Evolutionary conservation across 1,140 invertebrate species (phyloP).

Genomic region (Sipha flava): DNA sequence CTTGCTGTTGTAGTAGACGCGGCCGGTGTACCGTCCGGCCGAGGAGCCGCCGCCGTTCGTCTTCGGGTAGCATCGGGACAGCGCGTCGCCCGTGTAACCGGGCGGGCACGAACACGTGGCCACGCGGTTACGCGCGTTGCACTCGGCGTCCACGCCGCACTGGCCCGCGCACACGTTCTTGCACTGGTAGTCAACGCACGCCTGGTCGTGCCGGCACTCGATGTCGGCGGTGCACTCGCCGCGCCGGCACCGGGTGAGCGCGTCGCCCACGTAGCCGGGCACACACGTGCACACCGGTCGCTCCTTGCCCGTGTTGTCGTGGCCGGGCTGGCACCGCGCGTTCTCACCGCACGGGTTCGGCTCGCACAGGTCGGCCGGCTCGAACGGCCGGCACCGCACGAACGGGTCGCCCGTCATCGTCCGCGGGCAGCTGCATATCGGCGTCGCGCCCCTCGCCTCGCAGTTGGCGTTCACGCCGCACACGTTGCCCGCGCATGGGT

Average conservation of each 20-base stretch:
- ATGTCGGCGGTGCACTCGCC: conserved; percentile 66
- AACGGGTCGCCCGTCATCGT: conserved; percentile 83
- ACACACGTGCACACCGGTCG: conserved; percentile 73
- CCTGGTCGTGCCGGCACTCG: conserved; percentile 57
- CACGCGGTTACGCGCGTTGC: conserved; percentile 61
- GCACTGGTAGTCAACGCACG: conserved; percentile 48
- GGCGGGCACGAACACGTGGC: conserved; percentile 75
- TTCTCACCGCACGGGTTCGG: conserved; percentile 77
- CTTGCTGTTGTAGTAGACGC: conserved; percentile 3
- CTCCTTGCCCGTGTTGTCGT: conserved; percentile 68
- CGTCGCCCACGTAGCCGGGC: conserved; percentile 70
- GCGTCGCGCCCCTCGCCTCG: conserved; percentile 63
- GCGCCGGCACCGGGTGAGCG: conserved; percentile 58
- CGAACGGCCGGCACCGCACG: conserved; percentile 66
- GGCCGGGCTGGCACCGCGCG: conserved; percentile 70
- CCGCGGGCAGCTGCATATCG: conserved; percentile 73
- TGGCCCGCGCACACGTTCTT: conserved; percentile 68
- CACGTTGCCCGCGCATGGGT: conserved; percentile 63
- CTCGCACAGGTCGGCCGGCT: conserved; percentile 70
- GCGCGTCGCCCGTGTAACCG: conserved; percentile 74
- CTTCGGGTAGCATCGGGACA: conserved; percentile 47
- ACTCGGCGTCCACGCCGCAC: conserved; percentile 60
- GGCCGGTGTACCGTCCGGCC: background rate
- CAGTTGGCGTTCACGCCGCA: conserved; percentile 75
- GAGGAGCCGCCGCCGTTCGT: background rate